These are phyloP conservation scores for Microcebus lehilahytsara DNA, from an alignment of 2,113 vertebrate genomes.

Conservation along the genomic window DNA sequence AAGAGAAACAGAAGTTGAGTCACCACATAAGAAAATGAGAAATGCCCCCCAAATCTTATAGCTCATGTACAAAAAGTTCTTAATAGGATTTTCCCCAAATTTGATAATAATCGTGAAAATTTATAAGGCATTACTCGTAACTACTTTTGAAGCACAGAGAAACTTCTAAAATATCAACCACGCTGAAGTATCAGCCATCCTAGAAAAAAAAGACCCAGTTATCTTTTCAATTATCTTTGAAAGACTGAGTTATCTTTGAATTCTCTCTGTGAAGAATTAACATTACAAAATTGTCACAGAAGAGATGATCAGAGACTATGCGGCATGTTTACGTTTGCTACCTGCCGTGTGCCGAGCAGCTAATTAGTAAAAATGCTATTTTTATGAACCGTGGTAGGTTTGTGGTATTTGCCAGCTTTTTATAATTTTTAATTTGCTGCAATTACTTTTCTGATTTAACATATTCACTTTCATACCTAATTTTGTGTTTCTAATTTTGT, in stretches of 20 bases:
- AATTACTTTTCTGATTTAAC: slow-evolving; percentile 30
- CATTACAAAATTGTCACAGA: background rate
- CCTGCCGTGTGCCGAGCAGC: slow-evolving; percentile 26
- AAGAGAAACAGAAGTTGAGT: background rate
- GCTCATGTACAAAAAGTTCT: background rate
- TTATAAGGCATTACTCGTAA: background rate
- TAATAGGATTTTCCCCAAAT: background rate
- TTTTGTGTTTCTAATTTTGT: slow-evolving; percentile 16
- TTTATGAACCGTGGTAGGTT: slow-evolving; percentile 36
- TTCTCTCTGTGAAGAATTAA: background rate
- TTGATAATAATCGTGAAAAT: background rate
- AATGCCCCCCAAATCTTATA: background rate
- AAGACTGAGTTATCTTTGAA: slow-evolving; percentile 28
- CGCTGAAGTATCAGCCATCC: background rate
- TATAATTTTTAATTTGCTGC: slow-evolving; percentile 36
- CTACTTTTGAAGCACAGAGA: background rate
- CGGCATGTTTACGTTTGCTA: background rate
- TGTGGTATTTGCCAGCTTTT: slow-evolving; percentile 40
- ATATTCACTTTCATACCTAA: background rate
- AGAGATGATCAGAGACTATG: background rate
- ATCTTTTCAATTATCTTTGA: slow-evolving; percentile 24
- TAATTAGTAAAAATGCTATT: slow-evolving; percentile 58
- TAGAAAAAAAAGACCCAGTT: background rate
- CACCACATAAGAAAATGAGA: background rate
- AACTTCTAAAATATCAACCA: background rate